These are phyloP conservation scores for Metacarcinus magister DNA, from an alignment of 2,888 invertebrate species.

Conservation along the genomic window DNA sequence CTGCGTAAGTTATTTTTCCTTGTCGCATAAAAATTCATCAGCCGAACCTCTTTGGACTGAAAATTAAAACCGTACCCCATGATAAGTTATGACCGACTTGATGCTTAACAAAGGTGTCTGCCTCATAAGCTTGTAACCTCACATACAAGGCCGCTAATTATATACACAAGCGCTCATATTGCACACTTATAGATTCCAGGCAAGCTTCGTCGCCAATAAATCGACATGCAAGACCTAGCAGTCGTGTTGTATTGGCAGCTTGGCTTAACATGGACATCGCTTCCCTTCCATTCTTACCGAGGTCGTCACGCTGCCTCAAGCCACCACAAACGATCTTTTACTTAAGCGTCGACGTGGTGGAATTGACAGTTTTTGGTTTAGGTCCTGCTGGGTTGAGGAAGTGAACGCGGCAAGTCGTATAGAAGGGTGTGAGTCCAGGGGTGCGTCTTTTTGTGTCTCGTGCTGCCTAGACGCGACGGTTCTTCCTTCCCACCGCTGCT, in stretches of 20 bases:
- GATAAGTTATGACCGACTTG: background rate
- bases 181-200: background rate
- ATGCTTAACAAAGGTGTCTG: background rate
- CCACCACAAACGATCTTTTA: background rate
- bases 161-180: background rate
- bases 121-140: background rate
- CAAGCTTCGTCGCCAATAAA: background rate
- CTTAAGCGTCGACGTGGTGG: background rate
- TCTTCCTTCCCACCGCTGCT: constrained; percentile 27
- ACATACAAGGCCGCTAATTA: background rate
- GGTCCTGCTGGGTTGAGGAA: background rate
- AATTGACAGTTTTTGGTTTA: background rate
- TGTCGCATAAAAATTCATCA: constrained; percentile 12
- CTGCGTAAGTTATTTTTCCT: background rate
- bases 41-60: background rate
- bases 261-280: background rate
- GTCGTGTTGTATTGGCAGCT: background rate
- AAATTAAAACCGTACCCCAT: background rate
- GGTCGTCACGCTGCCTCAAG: background rate
- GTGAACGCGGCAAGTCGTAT: background rate
- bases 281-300: background rate
- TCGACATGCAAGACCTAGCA: background rate
- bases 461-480: background rate
- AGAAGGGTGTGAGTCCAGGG: background rate
- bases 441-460: background rate